Base-by-base conservation (phyloP, 2,888 invertebrate species). In the Caenorhabditis imperialis region DNA sequence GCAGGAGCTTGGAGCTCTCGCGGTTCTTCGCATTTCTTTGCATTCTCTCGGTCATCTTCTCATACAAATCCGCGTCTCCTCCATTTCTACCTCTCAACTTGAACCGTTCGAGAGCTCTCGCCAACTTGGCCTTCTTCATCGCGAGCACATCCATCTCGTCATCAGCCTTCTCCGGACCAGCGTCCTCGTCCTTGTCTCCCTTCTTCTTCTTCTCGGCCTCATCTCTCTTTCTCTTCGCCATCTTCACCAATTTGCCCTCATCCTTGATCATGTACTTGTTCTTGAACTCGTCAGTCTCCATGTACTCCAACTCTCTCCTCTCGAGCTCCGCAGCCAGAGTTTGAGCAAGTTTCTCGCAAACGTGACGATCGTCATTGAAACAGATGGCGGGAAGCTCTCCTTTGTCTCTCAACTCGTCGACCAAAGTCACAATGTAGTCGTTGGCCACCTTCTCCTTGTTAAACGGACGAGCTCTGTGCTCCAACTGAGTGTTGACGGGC, bases 301-400 rank as follows among this genome's bases (percentile, higher is more conserved):
- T 77, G 75, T 81, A 87, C 8, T 69, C 78, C 23, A 33, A 10
- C 65, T 85, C 84, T 20, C 85, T 78, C 20, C 58, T 62, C 50
- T 86, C 81, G 53, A 86, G 40, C 40, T 85, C 85, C 25, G 63
- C 71, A 38, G 58, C 65, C 16, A 78, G 51, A 12, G 55, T 55
- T 6, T 18, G 50, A 2, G 87, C 86, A 48, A 87, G 62, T 16
- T 50, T 70, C 55, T 87, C 85, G 44, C 86, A 87, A 3, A 86
- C 73, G 23, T 81, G 79, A 50, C 86, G 84, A 67, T 86, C 82
- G 47, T 86, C 86, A 54, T 85, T 86, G 81, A 86, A 86, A 53
- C 86, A 87, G 38, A 86, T 81, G 1, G 85, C 85, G 16, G 86
- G 86, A 10, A 86, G 69, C 73, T 84, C 85, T 23, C 75, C 76